These are phyloP conservation scores for Arion vulgaris DNA, from an alignment of 1,140 invertebrate species.

Conservation along the genomic window DNA sequence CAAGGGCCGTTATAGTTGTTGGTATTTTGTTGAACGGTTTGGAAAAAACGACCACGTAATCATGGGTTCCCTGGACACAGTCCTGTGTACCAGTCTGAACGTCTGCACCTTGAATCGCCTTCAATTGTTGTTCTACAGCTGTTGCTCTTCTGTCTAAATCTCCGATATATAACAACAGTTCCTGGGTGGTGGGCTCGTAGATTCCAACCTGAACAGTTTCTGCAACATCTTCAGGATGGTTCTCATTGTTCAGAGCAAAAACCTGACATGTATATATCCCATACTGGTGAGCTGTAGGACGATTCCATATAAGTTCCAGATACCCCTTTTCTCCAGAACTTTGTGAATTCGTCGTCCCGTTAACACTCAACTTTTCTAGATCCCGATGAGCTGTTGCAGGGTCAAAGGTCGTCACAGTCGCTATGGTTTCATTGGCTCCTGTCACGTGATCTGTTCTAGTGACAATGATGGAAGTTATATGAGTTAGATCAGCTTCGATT, in stretches of 20 bases:
- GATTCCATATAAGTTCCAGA: not conserved
- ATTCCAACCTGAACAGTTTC: not conserved
- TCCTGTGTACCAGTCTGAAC: not conserved
- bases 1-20: not conserved
- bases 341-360: not conserved
- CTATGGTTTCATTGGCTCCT: not conserved
- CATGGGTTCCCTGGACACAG: not conserved
- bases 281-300: not conserved
- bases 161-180: not conserved
- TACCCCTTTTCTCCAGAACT: slow-evolving; percentile 15
- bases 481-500: not conserved
- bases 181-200: not conserved
- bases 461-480: slow-evolving; percentile 3
- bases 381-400: not conserved
- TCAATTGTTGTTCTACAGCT: not conserved
- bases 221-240: not conserved
- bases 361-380: not conserved
- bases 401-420: not conserved
- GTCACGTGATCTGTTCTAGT: not conserved
- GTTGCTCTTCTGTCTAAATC: not conserved
- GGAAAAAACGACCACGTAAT: not conserved
- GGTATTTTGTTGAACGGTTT: not conserved
- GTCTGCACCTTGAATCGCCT: not conserved
- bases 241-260: not conserved
- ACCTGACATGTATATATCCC: slow-evolving; percentile 5